Conservation (phyloP, 2,113 vertebrate genomes). For the Anas platyrhynchos region DNA sequence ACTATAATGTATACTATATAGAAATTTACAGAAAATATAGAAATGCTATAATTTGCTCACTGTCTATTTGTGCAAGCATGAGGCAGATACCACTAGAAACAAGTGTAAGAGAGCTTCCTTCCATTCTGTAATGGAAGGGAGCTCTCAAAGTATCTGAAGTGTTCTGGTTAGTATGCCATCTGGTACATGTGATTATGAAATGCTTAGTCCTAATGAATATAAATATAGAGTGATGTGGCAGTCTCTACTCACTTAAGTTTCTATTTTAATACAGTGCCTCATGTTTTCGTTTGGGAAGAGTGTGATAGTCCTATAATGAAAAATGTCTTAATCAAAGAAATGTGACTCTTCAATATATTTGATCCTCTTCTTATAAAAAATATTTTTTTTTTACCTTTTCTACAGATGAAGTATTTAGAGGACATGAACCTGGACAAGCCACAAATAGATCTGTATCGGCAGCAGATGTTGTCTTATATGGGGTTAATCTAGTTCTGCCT, state of each 20-base stretch:
- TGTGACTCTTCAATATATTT: not conserved
- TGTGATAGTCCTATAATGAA: not conserved
- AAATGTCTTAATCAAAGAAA: not conserved
- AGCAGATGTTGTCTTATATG: conserved; percentile 96
- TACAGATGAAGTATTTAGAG: conserved; percentile 94
- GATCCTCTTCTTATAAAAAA: not conserved
- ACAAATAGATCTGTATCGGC: conserved; percentile 90
- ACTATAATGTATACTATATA: not conserved
- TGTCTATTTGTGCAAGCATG: not conserved
- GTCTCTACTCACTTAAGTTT: conserved; percentile 9
- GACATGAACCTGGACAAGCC: conserved; percentile 91
- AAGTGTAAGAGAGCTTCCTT: not conserved
- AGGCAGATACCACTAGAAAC: not conserved
- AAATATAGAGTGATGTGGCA: conserved; percentile 42
- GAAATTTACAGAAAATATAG: not conserved
- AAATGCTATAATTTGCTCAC: not conserved
- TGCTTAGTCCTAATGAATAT: conserved; percentile 12
- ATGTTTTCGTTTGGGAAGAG: not conserved
- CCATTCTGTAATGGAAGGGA: not conserved
- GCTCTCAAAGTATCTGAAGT: not conserved
- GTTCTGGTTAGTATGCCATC: conserved; percentile 20
- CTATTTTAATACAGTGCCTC: conserved; percentile 47
- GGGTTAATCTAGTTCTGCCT: conserved; percentile 95
- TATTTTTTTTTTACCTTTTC: not conserved
- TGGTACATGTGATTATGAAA: conserved; percentile 30